Evolutionary conservation across 2,888 invertebrate genomes (phyloP), one percentile per base, ranked within the genome.

Genomic region (Campoplex capitator): DNA sequence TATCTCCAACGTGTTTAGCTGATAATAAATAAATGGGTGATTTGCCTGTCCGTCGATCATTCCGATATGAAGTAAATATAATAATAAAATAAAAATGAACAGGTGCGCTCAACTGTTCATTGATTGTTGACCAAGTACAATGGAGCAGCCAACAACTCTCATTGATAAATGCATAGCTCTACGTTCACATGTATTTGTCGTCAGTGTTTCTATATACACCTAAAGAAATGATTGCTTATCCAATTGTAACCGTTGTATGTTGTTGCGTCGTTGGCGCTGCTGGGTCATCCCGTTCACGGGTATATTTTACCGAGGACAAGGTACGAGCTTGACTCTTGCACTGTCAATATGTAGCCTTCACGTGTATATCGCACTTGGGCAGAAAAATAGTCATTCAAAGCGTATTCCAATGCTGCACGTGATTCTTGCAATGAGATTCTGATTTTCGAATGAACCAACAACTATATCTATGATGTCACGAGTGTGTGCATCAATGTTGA

Each of bases 61-160:
- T 75, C 48, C 28, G 28, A 56, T 75, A 42, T 67, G 42, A 67
- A 42, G 74, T 56, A 75, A 23, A 45, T 68, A 23, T 68, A 70
- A 54, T 56, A 58, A 79, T 42, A 42, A 42, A 74, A 42, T 74
- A 32, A 58, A 83, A 83, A 83, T 68, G 45, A 83, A 45, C 70
- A 70, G 75, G 76, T 58, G 82, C 42, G 58, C 82, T 83, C 58
- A 70, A 76, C 76, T 76, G 70, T 83, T 83, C 76, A 70, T 83
- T 83, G 75, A 76, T 75, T 70, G 82, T 83, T 76, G 75, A 56
- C 3, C 68, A 42, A 23, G 28, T 42, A 74, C 70, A 82, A 74
- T 58, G 48, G 45, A 68, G 68, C 23, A 70, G 35, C 38, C 68
- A 56, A 58, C 68, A 45, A 70, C 28, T 83, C 68, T 70, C 82